Percentiles rank a stretch among this genome's conserved stretches.
These are phyloP conservation scores for Luperina testacea DNA, from an alignment of 2,888 invertebrate species.

Conservation along the genomic window DNA sequence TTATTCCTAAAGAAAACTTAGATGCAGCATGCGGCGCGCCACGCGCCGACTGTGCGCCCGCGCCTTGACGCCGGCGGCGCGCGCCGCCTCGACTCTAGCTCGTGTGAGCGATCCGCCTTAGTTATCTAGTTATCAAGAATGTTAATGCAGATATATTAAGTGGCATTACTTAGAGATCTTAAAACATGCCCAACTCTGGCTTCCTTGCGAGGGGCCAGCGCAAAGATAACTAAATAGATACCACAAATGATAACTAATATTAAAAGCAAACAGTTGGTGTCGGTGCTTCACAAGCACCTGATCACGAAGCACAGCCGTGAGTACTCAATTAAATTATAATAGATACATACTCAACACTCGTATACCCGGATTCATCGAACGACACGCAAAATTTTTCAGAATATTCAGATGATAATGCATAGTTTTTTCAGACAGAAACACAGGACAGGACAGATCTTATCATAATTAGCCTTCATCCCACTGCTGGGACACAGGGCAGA, in stretches of 20 bases:
- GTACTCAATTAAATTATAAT: slow-evolving; percentile 61
- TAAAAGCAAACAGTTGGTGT: slow-evolving; percentile 54
- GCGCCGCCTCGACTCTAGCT: too few relatives aligned
- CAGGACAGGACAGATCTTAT: not conserved
- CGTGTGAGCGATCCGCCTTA: not conserved
- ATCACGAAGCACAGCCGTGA: slow-evolving; percentile 60
- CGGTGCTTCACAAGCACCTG: slow-evolving; percentile 53
- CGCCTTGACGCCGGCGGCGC: too few relatives aligned
- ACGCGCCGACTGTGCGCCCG: too few relatives aligned
- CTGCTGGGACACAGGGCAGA: too few relatives aligned
- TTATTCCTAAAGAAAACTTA: too few relatives aligned
- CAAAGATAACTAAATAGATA: slow-evolving; percentile 49
- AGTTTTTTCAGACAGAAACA: not conserved
- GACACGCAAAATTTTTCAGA: slow-evolving; percentile 21
- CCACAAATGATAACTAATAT: slow-evolving; percentile 60
- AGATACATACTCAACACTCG: too few relatives aligned
- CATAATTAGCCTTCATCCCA: too few relatives aligned
- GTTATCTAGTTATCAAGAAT: slow-evolving; percentile 31
- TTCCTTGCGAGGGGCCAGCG: slow-evolving; percentile 45
- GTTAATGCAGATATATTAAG: slow-evolving; percentile 42
- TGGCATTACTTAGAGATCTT: slow-evolving; percentile 49
- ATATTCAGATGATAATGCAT: slow-evolving; percentile 14
- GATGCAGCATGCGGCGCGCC: too few relatives aligned
- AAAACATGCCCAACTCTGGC: slow-evolving; percentile 13
- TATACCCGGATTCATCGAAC: slow-evolving; percentile 17